phyloP scores from a whole-genome alignment of 1,140 invertebrate genomes.

The Zaprionus lachaisei region DNA sequence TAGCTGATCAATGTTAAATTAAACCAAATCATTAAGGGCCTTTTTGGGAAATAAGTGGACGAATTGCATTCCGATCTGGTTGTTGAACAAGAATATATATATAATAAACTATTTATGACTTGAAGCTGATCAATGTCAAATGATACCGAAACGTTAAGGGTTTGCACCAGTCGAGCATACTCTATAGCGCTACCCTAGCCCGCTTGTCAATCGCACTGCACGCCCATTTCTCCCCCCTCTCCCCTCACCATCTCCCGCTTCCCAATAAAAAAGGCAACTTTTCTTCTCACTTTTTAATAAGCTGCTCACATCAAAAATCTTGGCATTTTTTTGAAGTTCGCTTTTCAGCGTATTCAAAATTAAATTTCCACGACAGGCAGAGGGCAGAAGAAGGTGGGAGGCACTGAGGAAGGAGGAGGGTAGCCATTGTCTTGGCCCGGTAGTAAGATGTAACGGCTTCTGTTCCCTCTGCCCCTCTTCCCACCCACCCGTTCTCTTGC shows the following conservation, averaged over 20 bases:
- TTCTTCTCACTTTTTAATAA: conserved; percentile 38
- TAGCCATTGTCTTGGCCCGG: conserved; percentile 47
- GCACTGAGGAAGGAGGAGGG: neutral
- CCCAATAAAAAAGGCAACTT: neutral
- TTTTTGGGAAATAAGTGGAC: no score
- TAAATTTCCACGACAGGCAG: conserved; percentile 31
- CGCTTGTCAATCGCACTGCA: neutral
- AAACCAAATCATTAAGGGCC: no score
- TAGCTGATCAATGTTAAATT: no score
- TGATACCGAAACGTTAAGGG: neutral
- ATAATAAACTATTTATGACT: neutral
- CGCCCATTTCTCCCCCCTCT: neutral
- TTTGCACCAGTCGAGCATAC: neutral
- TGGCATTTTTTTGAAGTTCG: conserved; percentile 14
- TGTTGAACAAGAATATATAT: neutral
- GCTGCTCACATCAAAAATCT: conserved; percentile 34
- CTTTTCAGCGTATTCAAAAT: conserved; percentile 45
- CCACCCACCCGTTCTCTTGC: neutral
- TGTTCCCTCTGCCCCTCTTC: neutral
- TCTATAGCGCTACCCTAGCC: neutral
- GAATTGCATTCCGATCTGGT: neutral
- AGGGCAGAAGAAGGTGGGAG: no score
- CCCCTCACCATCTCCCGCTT: neutral
- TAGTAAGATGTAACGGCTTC: conserved; percentile 19
- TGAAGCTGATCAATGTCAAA: neutral